Percentiles rank a stretch among this genome's conserved stretches.
These are phyloP conservation scores for Falco columbarius DNA, from an alignment of 2,797 vertebrate species.

Conservation along the genomic window DNA sequence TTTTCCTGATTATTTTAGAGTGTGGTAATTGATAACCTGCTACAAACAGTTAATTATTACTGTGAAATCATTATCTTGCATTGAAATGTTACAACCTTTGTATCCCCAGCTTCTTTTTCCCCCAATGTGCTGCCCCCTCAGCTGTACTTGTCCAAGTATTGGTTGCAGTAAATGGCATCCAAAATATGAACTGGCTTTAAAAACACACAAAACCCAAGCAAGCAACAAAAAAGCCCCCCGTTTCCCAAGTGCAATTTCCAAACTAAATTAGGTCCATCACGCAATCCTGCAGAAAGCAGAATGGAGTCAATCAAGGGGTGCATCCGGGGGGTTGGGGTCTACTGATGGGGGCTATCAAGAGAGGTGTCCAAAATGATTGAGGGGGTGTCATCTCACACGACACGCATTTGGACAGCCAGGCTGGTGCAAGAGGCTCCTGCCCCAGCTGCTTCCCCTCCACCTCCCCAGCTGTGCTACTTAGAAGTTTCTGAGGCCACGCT, in stretches of 20 bases:
- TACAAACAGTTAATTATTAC: background rate
- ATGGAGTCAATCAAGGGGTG: background rate
- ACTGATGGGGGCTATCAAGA: background rate
- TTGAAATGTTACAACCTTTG: background rate
- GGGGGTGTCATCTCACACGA: background rate
- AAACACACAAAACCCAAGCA: background rate
- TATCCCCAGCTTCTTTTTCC: background rate
- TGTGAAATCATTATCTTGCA: background rate
- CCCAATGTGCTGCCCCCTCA: background rate
- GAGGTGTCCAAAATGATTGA: background rate
- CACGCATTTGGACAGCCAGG: background rate
- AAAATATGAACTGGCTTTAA: background rate
- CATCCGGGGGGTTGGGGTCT: background rate
- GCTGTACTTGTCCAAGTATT: background rate
- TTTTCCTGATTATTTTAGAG: background rate
- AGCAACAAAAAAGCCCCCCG: background rate
- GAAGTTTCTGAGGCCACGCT: background rate
- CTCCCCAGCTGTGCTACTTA: background rate
- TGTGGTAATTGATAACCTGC: background rate
- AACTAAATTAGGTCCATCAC: background rate
- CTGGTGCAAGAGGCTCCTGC: background rate
- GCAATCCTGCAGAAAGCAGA: background rate
- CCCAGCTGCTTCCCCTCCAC: background rate
- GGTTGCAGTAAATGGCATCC: background rate
- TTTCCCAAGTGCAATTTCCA: background rate